Evolutionary conservation across 2,888 invertebrate species (phyloP).

Genomic region (Elysia crispata): DNA sequence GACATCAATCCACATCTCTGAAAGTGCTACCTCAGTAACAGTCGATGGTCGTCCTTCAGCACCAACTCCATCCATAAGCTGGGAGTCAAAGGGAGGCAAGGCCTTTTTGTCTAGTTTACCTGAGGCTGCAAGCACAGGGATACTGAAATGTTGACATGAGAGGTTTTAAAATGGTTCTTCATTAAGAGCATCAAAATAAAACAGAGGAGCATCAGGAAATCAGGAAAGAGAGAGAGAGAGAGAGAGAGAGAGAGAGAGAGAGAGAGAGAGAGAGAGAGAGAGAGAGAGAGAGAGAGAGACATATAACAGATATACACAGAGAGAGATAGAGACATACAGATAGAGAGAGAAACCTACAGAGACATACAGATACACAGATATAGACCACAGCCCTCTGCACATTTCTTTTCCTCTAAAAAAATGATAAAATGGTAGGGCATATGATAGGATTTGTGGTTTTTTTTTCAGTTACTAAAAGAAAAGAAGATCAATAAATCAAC

Average conservation of each 20-base stretch:
- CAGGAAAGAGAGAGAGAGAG: not conserved
- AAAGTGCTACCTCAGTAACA: constrained; percentile 72
- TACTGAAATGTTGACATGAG: constrained; percentile 60
- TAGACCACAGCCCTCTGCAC: too few species aligned
- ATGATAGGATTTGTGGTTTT: too few species aligned
- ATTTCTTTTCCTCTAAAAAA: too few species aligned
- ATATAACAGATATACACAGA: too few species aligned
- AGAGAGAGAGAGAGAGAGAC: not conserved
- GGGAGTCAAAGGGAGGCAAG: constrained; percentile 73
- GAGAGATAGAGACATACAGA: too few species aligned
- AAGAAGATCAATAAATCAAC: too few species aligned
- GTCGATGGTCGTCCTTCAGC: constrained; percentile 75
- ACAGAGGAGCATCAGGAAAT: not conserved
- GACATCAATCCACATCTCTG: constrained; percentile 75
- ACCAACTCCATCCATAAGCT: constrained; percentile 60
- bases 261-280: not conserved
- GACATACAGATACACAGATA: too few species aligned
- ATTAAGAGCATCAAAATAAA: not conserved
- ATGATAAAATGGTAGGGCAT: too few species aligned
- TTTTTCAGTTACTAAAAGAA: too few species aligned
- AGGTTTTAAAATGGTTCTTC: not conserved
- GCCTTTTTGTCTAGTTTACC: constrained; percentile 77
- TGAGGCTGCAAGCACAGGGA: constrained; percentile 76
- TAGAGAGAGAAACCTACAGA: too few species aligned
- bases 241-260: not conserved